phyloP scores from a whole-genome alignment of 2,888 invertebrate species.

The Ditylenchus weischeri region DNA sequence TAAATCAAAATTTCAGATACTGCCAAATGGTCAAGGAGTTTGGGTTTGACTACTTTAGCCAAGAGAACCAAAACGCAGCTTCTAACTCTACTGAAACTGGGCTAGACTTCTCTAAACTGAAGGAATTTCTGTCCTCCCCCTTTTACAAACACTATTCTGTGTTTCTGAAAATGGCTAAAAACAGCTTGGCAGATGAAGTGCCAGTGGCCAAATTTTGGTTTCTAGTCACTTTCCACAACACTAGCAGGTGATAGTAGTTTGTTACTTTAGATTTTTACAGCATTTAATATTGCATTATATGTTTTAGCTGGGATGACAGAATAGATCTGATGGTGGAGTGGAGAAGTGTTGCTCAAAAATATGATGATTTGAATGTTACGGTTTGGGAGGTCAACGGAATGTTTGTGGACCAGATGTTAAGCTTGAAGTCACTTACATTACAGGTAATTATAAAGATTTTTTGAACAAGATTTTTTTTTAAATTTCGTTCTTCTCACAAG shows the following conservation, averaged over 20 bases:
- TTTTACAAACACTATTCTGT: slow-evolving; percentile 47
- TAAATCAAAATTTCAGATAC: slow-evolving; percentile 2
- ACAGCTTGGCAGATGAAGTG: slow-evolving; percentile 20
- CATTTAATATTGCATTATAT: no score
- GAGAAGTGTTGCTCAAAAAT: slow-evolving; percentile 39
- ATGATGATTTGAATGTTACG: slow-evolving; percentile 44
- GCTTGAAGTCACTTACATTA: slow-evolving; percentile 48
- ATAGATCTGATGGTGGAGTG: slow-evolving; percentile 49
- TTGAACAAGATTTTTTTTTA: no score
- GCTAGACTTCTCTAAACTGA: slow-evolving; percentile 33
- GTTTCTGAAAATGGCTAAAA: slow-evolving; percentile 34
- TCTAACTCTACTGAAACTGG: slow-evolving; percentile 22
- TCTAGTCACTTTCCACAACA: slow-evolving; percentile 49
- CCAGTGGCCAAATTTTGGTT: slow-evolving; percentile 47
- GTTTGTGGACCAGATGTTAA: slow-evolving; percentile 58
- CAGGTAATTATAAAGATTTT: slow-evolving; percentile 29
- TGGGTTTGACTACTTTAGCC: slow-evolving; percentile 44
- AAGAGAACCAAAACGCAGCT: slow-evolving; percentile 26
- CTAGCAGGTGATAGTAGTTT: slow-evolving; percentile 47
- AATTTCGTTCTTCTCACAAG: slow-evolving; percentile 7
- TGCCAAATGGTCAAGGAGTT: slow-evolving; percentile 21
- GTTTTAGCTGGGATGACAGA: no score
- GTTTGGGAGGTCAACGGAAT: slow-evolving; percentile 57
- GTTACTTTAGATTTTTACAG: no score
- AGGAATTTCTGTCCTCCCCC: slow-evolving; percentile 44